Evolutionary conservation across 1,140 invertebrate genomes (phyloP).

Genomic region (Oedothorax gibbosus): DNA sequence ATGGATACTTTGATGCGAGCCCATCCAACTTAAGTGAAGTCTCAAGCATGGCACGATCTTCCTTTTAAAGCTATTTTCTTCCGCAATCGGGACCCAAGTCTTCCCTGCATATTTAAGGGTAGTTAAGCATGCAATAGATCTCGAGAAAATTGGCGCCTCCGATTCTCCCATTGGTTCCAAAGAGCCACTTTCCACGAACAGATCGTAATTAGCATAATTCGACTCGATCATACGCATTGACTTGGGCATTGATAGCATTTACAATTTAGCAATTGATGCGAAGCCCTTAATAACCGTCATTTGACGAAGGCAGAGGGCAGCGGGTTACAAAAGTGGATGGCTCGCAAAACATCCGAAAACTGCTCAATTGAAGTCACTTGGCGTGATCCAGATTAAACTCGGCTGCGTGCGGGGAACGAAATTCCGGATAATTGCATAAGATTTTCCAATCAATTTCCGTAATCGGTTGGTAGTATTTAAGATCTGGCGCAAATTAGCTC

Average conservation of each 20-base stretch:
- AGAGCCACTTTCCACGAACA: conserved; percentile 30
- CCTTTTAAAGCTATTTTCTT: conserved; percentile 29
- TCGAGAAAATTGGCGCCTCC: conserved; percentile 44
- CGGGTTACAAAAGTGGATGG: conserved; percentile 33
- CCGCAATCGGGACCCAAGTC: conserved; percentile 39
- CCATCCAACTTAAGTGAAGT: too few species aligned
- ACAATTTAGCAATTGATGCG: conserved; percentile 33
- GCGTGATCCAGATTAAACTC: conserved; percentile 48
- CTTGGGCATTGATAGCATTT: conserved; percentile 49
- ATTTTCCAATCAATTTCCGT: conserved; percentile 28
- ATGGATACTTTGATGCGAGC: too few species aligned
- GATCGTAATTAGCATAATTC: conserved; percentile 58
- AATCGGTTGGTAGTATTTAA: conserved; percentile 10
- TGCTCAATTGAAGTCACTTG: conserved; percentile 27
- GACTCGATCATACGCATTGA: conserved; percentile 50
- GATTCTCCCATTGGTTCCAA: conserved; percentile 50
- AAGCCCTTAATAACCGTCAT: conserved; percentile 47
- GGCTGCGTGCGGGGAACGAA: conserved; percentile 24
- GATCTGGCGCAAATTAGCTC: conserved; percentile 14
- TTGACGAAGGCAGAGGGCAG: conserved; percentile 29
- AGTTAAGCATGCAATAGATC: conserved; percentile 51
- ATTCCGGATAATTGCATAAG: conserved; percentile 49
- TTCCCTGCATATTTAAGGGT: conserved; percentile 56
- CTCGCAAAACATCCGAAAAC: neutral
- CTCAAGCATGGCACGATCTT: conserved; percentile 25